A percentile compares a stretch with the other conserved stretches of the same genome.
These are phyloP conservation scores for Paradisaea rubra DNA, from an alignment of 2,113 vertebrate species.

Conservation along the genomic window DNA sequence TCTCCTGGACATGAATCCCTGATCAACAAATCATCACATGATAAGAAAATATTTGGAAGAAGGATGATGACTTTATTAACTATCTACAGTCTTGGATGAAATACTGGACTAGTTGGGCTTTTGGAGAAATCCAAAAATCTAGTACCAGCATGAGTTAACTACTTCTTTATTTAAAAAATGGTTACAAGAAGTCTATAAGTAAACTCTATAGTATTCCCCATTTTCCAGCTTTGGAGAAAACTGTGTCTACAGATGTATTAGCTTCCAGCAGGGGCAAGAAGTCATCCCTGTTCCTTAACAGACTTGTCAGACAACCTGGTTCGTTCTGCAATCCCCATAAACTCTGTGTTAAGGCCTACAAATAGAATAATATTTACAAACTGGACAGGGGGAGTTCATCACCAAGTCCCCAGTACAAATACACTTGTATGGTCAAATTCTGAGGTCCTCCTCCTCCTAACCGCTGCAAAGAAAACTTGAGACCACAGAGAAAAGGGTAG, in stretches of 20 bases:
- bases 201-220: background rate
- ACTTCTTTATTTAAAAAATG: background rate
- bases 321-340: background rate
- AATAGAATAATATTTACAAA: background rate
- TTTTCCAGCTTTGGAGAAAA: background rate
- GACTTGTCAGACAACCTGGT: background rate
- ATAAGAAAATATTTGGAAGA: background rate
- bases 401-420: background rate
- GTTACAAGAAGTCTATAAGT: background rate
- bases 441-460: background rate
- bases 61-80: background rate
- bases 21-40: background rate
- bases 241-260: background rate
- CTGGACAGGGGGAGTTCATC: background rate
- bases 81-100: background rate
- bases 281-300: background rate
- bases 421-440: background rate
- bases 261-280: background rate
- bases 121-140: background rate
- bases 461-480: background rate
- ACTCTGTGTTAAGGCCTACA: background rate
- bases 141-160: background rate
- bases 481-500: background rate
- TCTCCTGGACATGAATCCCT: background rate
- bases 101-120: background rate